Evolutionary conservation across 2,797 vertebrate genomes (phyloP), one percentile per base, ranked within the genome.

Genomic region (Benthosema pterotum): DNA sequence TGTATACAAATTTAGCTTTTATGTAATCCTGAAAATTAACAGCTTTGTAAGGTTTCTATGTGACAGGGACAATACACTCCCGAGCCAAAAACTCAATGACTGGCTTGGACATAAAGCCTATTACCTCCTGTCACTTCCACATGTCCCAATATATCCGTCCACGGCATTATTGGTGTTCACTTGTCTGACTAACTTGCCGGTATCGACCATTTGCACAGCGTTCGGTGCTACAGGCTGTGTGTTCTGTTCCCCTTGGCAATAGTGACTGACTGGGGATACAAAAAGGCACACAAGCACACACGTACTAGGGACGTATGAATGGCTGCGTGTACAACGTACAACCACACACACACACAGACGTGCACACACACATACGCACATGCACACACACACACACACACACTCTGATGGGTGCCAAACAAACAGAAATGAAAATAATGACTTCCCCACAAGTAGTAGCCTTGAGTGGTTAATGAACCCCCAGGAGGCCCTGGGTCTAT

Each of bases 381-480:
- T 2, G 12, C 67, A 38, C 57, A 58, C 58, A 38, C 46, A 63
- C 13, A 48, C 28, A 43, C 38, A 19, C 19, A 48, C 15, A n/a
- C 42, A 45, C 15, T 6, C 5, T 11, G 18, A 32, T 18, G 59
- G 69, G 72, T 72, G 60, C 71, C 66, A 79, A 77, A 86, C 71
- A 87, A 83, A 87, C 79, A 80, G 63, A 84, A 83, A 83, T 72
- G 66, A 87, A 87, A 85, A 83, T 81, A 87, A 89, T 59, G 65
- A 83, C 77, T 63, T 48, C 38, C 61, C 66, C 42, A 65, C 78
- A 88, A 38, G 32, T 86, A 80, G 77, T 71, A 91, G 84, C 78
- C 80, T 84, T 52, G 54, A 81, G 75, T 70, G 66, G 81, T 83
- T 92, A 91, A 92, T 91, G 87, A 91, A 90, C 80, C 76, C 88